Base-by-base conservation (phyloP, 2,797 vertebrate species). In the Steatocranus sp. region DNA sequence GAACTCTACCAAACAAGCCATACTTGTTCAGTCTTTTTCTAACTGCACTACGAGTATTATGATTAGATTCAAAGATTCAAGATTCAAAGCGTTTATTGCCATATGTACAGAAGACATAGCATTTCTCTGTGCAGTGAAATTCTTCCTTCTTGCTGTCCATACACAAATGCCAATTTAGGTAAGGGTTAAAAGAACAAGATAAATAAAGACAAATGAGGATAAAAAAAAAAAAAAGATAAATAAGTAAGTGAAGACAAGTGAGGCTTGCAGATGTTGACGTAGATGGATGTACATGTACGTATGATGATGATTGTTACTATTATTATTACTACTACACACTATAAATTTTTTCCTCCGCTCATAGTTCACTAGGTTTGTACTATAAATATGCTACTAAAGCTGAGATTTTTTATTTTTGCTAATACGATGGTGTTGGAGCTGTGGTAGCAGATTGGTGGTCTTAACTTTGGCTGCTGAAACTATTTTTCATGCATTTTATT, bases 71-170 rank as follows among this genome's bases (percentile, higher is more conserved):
- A 27, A 53, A 17, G 53, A 56, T 56, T 50, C 18, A 50, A 49
- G 18, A 49, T 49, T 17, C 54, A 56, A 32, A 32, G 54, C 0
- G 2, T 56, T 56, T 56, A 18, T 56, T 56, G 54, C 9, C 54
- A 18, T 32, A 56, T 2, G 27, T 56, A 11, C 54, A 4, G 27
- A 18, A 56, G 27, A 32, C 0, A 30, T 56, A 3, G 8, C 8
- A 1, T 56, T 56, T 32, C 15, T 32, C 54, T 58, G 2, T 58
- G 54, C 15, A 32, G 15, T 58, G 9, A 58, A 32, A 58, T 58
- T 32, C 54, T 58, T 18, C 54, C 0, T 0, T 11, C 27, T 18
- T 0, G 27, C 15, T 18, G 54, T 58, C 27, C 36, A 38, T 38
- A 38, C 36, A 38, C 36, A 38, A 38, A 38, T 38, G 11, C 11